Conservation (phyloP, 2,888 invertebrate species). For the Allygus modestus region DNA sequence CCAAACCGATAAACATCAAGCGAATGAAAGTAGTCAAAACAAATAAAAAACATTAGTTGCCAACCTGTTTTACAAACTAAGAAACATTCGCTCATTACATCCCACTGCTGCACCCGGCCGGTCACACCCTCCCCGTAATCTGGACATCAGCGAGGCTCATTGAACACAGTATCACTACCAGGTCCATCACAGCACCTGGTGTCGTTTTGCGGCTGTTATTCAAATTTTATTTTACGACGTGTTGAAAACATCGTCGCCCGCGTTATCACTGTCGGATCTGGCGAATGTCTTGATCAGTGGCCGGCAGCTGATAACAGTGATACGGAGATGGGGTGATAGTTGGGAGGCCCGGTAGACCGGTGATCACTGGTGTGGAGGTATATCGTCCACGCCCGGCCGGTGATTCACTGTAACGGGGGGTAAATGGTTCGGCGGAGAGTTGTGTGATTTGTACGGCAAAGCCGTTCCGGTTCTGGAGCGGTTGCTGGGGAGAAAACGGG, state of each 20-base stretch:
- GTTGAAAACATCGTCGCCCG: not conserved
- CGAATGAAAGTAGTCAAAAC: too few relatives aligned
- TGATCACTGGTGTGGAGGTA: not conserved
- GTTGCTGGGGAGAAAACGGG: not conserved
- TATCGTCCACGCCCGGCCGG: not conserved
- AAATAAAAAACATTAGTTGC: too few relatives aligned
- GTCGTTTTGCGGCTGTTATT: conserved; percentile 14
- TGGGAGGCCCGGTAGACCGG: not conserved
- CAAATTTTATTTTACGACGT: conserved; percentile 54
- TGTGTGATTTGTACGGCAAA: not conserved
- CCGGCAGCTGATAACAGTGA: conserved; percentile 21
- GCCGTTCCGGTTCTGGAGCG: not conserved
- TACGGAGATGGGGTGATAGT: not conserved
- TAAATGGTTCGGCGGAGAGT: not conserved
- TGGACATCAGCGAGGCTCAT: not conserved
- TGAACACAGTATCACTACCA: not conserved
- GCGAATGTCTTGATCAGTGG: conserved; percentile 18
- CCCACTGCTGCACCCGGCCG: not conserved
- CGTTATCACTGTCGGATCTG: conserved; percentile 41
- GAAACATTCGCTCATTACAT: too few relatives aligned
- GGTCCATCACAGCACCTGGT: not conserved
- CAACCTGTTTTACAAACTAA: too few relatives aligned
- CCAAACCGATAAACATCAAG: too few relatives aligned
- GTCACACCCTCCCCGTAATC: not conserved
- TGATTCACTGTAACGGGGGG: not conserved